These are phyloP conservation scores for Osmerus mordax DNA, from an alignment of 2,113 vertebrate species.

Conservation along the genomic window DNA sequence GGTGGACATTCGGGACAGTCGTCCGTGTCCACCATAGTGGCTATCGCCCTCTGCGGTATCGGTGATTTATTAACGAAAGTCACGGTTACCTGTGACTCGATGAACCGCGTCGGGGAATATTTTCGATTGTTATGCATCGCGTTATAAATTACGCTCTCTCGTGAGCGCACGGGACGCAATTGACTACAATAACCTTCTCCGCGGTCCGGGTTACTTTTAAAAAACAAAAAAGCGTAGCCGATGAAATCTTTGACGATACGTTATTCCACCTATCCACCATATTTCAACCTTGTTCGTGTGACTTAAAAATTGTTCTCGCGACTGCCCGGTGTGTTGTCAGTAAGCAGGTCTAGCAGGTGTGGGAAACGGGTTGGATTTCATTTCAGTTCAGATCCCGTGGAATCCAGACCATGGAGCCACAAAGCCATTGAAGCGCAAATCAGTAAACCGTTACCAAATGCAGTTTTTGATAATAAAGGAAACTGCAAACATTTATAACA, in stretches of 20 bases:
- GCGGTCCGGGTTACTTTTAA: neutral
- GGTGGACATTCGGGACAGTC: constrained; percentile 35
- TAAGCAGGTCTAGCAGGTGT: constrained; percentile 54
- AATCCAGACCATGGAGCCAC: neutral
- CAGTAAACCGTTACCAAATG: neutral
- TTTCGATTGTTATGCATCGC: constrained; percentile 53
- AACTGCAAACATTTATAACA: neutral
- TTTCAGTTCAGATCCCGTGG: constrained; percentile 26
- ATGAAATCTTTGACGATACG: constrained; percentile 3
- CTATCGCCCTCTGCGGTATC: neutral
- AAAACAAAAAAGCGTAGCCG: neutral
- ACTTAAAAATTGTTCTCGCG: neutral
- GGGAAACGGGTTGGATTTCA: constrained; percentile 55
- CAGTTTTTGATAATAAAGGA: neutral
- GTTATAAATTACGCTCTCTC: constrained; percentile 42
- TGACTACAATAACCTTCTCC: neutral
- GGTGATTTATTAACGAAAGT: constrained; percentile 18
- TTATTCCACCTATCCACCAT: neutral
- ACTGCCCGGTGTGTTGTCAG: constrained; percentile 18
- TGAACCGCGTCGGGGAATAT: constrained; percentile 47
- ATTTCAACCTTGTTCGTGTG: neutral
- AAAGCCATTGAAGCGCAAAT: neutral
- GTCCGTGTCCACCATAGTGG: neutral
- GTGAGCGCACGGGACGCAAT: neutral
- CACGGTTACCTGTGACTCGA: constrained; percentile 18